Conservation (phyloP, 2,797 vertebrate genomes). For the Orestias chungarensis region DNA sequence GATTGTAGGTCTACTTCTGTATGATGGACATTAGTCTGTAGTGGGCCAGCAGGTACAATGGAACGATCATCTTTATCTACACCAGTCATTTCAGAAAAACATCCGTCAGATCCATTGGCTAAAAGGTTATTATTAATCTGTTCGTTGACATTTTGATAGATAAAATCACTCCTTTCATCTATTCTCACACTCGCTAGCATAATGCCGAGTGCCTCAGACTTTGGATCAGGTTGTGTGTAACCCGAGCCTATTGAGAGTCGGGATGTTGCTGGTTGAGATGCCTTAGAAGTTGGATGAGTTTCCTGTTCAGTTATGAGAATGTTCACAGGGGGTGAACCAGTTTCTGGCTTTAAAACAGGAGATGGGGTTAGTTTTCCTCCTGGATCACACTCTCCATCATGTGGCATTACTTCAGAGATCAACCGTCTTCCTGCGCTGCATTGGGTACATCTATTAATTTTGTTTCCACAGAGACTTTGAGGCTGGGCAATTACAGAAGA, state of each 20-base stretch:
- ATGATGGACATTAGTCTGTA: background rate
- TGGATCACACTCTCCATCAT: slow-evolving; percentile 63
- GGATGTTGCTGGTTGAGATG: background rate
- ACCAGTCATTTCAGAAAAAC: background rate
- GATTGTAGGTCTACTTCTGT: background rate
- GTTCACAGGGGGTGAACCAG: background rate
- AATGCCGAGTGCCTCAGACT: slow-evolving; percentile 5
- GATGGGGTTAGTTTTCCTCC: slow-evolving; percentile 19
- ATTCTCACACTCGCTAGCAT: background rate
- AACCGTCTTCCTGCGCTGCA: slow-evolving; percentile 18
- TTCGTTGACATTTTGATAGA: slow-evolving; percentile 30
- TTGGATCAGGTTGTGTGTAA: background rate
- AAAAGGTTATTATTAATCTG: slow-evolving; percentile 43
- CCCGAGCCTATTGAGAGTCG: no score
- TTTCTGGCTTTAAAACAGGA: slow-evolving; percentile 38
- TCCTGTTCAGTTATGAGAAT: background rate
- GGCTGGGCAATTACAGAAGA: background rate
- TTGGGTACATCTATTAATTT: background rate
- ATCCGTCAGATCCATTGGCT: rapidly evolving
- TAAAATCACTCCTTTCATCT: background rate
- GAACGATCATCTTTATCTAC: background rate
- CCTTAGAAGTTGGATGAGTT: slow-evolving; percentile 8
- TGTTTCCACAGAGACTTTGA: background rate
- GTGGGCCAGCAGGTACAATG: background rate
- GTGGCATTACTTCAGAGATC: slow-evolving; percentile 22